These are phyloP conservation scores for Alviniconcha marisindica DNA, from an alignment of 1,140 invertebrate genomes.

Conservation along the genomic window DNA sequence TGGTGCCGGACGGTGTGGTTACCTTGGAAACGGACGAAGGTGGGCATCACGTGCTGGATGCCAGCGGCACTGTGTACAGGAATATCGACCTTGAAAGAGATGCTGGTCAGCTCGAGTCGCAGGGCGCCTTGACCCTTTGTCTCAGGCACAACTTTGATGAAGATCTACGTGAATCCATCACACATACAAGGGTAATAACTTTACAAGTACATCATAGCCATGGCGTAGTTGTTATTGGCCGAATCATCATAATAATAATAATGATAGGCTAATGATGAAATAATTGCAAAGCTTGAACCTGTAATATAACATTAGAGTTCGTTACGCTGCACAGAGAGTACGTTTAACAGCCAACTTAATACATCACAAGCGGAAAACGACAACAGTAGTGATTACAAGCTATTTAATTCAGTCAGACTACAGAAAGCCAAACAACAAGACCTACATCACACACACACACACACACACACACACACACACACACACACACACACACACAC, in stretches of 20 bases:
- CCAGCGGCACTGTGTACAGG: constrained; percentile 19
- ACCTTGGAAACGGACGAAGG: constrained; percentile 27
- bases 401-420: not conserved
- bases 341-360: not conserved
- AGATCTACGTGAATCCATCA: not conserved
- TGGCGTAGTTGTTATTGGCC: no score
- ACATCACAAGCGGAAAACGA: no score
- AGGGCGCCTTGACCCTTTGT: not conserved
- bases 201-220: no score
- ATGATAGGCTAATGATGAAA: no score
- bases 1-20: not conserved
- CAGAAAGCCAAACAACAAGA: not conserved
- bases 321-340: not conserved
- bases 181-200: not conserved
- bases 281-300: no score
- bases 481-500: not conserved
- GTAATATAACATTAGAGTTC: no score
- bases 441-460: constrained; percentile 13
- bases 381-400: no score
- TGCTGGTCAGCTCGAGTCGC: not conserved
- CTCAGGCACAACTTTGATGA: not conserved
- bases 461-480: constrained; percentile 30
- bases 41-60: constrained; percentile 21
- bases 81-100: constrained; percentile 5
- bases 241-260: no score